Conservation (phyloP, 2,797 vertebrate species). For the Chelonia mydas region DNA sequence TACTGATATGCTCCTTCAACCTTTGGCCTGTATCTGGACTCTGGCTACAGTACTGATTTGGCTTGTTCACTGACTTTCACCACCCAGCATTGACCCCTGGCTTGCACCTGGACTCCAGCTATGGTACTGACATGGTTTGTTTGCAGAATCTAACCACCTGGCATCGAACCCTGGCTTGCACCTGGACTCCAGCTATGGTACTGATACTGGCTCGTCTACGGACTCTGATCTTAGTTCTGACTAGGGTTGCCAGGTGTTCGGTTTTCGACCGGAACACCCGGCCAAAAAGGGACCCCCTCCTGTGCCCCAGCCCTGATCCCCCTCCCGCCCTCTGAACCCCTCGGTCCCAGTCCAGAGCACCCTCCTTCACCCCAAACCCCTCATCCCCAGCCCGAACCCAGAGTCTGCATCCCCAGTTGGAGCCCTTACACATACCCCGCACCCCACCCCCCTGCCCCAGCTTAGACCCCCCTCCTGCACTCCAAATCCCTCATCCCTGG, state of each 20-base stretch:
- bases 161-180: background rate
- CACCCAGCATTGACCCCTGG: background rate
- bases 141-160: background rate
- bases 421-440: too few species aligned
- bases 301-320: too few species aligned
- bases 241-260: background rate
- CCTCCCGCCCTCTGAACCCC: too few species aligned
- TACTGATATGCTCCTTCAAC: background rate
- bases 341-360: too few species aligned
- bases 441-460: too few species aligned
- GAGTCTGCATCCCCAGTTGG: too few species aligned
- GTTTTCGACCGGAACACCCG: too few species aligned
- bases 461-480: too few species aligned
- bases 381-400: too few species aligned
- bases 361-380: too few species aligned
- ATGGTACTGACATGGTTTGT: background rate
- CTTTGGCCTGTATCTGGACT: background rate
- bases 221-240: background rate
- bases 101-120: background rate
- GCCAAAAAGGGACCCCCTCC: too few species aligned
- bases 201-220: background rate
- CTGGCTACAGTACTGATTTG: background rate
- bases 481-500: too few species aligned
- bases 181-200: background rate
- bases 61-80: background rate